Conservation (phyloP, 2,797 vertebrate genomes). For the Ciconia nigra region DNA sequence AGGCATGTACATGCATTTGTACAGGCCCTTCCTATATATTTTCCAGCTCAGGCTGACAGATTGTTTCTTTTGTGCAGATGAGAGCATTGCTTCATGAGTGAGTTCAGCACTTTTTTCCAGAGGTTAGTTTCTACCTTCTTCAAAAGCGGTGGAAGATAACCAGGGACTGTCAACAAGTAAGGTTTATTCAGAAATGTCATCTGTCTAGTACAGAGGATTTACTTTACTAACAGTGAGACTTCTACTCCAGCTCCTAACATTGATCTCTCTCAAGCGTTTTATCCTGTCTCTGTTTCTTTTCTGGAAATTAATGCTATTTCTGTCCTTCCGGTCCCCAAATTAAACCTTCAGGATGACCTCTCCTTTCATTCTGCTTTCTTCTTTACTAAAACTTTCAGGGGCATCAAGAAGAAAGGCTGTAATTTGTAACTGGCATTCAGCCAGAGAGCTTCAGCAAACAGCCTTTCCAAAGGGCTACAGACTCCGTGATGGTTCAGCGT, state of each 20-base stretch:
- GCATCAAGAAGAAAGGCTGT: background rate
- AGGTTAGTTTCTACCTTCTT: background rate
- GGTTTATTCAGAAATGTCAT: background rate
- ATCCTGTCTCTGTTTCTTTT: background rate
- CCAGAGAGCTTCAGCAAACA: background rate
- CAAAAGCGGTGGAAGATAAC: background rate
- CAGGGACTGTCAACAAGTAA: background rate
- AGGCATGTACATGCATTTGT: fast-evolving
- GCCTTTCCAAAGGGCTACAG: background rate
- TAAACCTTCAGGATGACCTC: background rate
- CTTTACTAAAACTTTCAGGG: background rate
- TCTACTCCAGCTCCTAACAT: background rate
- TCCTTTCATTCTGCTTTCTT: background rate
- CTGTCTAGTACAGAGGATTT: background rate
- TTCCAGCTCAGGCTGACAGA: background rate
- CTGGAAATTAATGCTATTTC: background rate
- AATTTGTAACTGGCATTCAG: background rate
- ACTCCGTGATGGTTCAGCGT: fast-evolving
- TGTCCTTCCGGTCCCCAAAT: background rate
- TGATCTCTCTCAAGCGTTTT: background rate
- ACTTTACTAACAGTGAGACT: background rate
- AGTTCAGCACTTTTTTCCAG: background rate
- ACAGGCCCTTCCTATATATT: background rate
- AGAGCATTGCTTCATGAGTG: background rate
- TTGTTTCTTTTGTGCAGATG: background rate